A percentile compares a stretch with the other conserved stretches of the same genome.
Conservation (phyloP, 2,888 invertebrate genomes). For the Synanthedon myopaeformis region DNA sequence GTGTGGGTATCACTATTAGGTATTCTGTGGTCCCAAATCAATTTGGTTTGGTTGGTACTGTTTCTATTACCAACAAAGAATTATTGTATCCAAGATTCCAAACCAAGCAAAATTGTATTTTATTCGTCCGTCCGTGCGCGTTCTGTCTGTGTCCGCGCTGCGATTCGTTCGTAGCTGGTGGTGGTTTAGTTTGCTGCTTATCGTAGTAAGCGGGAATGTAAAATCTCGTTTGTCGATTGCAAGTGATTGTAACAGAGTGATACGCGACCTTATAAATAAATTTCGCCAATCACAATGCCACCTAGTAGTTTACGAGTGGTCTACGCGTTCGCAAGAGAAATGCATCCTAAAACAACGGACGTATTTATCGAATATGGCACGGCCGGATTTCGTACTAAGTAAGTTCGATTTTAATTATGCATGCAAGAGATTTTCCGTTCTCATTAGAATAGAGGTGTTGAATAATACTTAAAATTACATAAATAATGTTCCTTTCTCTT, state of each 20-base stretch:
- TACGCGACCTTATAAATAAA: slow-evolving; percentile 59
- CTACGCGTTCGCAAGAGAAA: slow-evolving; percentile 82
- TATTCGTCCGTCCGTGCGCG: too few species aligned
- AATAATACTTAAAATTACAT: slow-evolving; percentile 5
- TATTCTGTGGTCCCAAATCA: too few species aligned
- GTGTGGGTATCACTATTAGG: too few species aligned
- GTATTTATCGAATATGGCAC: slow-evolving; percentile 84
- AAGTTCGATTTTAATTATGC: slow-evolving; percentile 39
- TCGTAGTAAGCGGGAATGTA: slow-evolving; percentile 51
- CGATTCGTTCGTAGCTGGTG: background rate
- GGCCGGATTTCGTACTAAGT: slow-evolving; percentile 87
- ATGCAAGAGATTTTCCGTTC: slow-evolving; percentile 16
- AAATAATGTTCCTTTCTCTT: slow-evolving; percentile 15
- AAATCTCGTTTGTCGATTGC: slow-evolving; percentile 59
- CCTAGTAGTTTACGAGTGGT: slow-evolving; percentile 74
- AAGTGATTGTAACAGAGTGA: slow-evolving; percentile 59
- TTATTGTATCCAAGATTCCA: too few species aligned
- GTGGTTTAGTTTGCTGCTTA: slow-evolving; percentile 16
- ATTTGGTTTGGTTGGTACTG: background rate
- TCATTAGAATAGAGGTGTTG: slow-evolving; percentile 12
- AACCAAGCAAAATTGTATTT: too few species aligned
- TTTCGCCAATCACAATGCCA: slow-evolving; percentile 57
- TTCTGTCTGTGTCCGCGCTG: too few species aligned
- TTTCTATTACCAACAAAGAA: background rate
- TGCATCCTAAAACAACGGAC: slow-evolving; percentile 78